Evolutionary conservation across 2,113 vertebrate species (phyloP).

Genomic region (Lepus europaeus): DNA sequence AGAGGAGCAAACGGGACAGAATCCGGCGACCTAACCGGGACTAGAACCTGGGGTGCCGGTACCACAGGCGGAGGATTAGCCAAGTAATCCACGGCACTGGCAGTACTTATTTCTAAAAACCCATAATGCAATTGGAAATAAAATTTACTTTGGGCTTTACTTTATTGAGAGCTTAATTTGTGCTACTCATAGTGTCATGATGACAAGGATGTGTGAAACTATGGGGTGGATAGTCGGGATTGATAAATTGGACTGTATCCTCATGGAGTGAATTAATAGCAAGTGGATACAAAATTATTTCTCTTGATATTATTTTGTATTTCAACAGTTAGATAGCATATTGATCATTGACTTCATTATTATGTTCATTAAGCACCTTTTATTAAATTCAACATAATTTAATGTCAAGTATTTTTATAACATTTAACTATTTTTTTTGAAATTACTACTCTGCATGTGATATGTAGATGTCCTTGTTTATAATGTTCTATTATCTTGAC

Average conservation of each 20-base stretch:
- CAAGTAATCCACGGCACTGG: too few relatives aligned
- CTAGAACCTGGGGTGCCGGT: too few relatives aligned
- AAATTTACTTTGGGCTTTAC: slow-evolving; percentile 27
- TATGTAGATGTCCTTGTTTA: neutral
- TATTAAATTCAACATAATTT: neutral
- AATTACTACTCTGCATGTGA: neutral
- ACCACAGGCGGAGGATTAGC: too few relatives aligned
- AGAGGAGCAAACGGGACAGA: too few relatives aligned
- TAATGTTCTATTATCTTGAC: slow-evolving; percentile 3
- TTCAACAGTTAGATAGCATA: neutral
- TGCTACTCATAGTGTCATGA: neutral
- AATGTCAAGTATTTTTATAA: neutral
- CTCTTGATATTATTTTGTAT: neutral
- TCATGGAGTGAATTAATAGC: neutral
- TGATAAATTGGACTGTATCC: neutral
- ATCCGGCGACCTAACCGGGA: too few relatives aligned
- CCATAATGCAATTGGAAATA: neutral
- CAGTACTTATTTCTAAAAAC: neutral
- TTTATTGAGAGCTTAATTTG: neutral
- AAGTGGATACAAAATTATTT: neutral
- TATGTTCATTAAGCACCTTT: slow-evolving; percentile 30
- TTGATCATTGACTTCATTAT: neutral
- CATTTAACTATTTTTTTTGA: neutral
- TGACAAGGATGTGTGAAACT: neutral
- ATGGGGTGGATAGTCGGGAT: neutral